Base-by-base conservation (phyloP, 2,888 invertebrate species). In the Pandemis corylana region DNA sequence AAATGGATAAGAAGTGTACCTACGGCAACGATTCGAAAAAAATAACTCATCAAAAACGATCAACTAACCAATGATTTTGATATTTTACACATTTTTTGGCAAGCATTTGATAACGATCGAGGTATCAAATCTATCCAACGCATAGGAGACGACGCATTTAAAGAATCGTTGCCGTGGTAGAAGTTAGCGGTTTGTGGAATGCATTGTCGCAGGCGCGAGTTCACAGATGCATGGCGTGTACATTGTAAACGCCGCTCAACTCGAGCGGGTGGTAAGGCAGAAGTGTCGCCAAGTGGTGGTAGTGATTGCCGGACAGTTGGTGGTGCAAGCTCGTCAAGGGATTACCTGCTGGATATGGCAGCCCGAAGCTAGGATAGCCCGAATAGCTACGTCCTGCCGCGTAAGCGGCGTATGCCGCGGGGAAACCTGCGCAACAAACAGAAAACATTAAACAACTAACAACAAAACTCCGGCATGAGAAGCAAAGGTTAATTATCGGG, bases 261-360 rank as follows among this genome's bases (percentile, higher is more conserved):
- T 96, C 96, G 87, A 96, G 96, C 95, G 95, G 96, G 95, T 93
- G 96, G 95, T 95, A 96, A 92, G 95, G 95, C 90, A 95, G 94
- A 86, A 95, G 94, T 90, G 95, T 95, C 86, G 94, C 95, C 92
- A 94, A 88, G 94, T 94, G 96, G 93, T 94, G 96, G 94, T 94
- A 95, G 94, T 94, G 91, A 90, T 94, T 92, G 93, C 94, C 94
- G 95, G 95, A 95, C 87, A 94, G 92, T 94, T 96, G 96, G 95
- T 96, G 96, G 95, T 96, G 96, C 96, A 96, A 96, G 96, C 96
- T 96, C 95, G 96, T 95, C 95, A 96, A 96, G 95, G 96, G 94
- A 96, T 98, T 98, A 98, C 98, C 98, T 98, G 98, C 97, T 93
- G 98, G 98, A 95, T 98, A 98, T 94, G 98, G 98, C 95, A 98